Base-by-base conservation (phyloP, 2,113 vertebrate genomes). In the Cyanoramphus novaezelandiae region DNA sequence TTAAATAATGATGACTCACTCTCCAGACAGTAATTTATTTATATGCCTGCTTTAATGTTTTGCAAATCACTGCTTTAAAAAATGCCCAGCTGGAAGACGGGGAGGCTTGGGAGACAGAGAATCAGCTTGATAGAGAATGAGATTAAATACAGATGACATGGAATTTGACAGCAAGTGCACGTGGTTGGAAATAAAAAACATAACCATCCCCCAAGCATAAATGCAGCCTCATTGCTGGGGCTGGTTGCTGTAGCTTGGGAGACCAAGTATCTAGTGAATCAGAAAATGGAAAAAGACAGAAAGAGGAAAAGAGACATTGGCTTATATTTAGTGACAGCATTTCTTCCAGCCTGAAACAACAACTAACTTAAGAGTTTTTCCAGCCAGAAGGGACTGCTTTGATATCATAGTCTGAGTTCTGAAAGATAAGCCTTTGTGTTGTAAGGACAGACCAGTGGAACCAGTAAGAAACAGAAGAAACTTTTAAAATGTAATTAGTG, bases 21-120 rank as follows among this genome's bases (percentile, higher is more conserved):
- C 86, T 92, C 77, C 91, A 92, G 93, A 83, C 96, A 92, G 95
- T 96, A 94, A 96, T 93, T 96, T 96, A 97, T 96, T 97, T 95
- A 96, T 95, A 90, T 91, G 90, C 84, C 89, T 94, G 52, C 75
- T 95, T 95, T 96, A 95, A 97, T 88, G 96, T 88, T 96, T 94
- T 94, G 94, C 93, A 96, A 95, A 97, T 94, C 90, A 86, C 72
- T 82, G 78, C 91, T 94, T 91, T 91, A 88, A 91, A 92, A 95
- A 94, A 87, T 76, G 84, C 88, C 90, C 96, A 96, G 84, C 94
- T 97, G 93, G 94, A 97, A 90, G 90, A 90, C 65, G 55, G 77
- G 84, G 77, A 88, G 43, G 62, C 53, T 90, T 92, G 90, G 46
- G 92, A 93, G 94, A 53, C 64, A 81, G 88, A 82, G 96, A 95